phyloP scores from a whole-genome alignment of 2,797 vertebrate genomes.

The Neosilurus hyrtlii region DNA sequence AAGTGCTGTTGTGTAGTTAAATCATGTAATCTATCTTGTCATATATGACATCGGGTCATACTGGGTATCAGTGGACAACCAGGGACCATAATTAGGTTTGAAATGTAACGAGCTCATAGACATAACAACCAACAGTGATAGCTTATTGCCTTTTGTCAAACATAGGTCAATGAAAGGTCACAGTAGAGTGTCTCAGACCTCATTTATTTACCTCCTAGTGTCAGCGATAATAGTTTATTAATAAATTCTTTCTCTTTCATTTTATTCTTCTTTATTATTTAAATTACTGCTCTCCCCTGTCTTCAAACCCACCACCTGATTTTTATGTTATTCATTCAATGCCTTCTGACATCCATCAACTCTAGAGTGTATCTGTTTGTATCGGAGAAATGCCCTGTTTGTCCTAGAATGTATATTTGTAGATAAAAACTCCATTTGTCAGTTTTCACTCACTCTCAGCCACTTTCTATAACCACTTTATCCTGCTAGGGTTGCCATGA shows the following conservation, averaged over 20 bases:
- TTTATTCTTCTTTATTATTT: neutral
- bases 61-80: neutral
- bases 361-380: neutral
- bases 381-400: neutral
- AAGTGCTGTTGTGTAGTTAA: neutral
- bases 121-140: neutral
- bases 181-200: neutral
- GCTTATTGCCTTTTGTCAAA: neutral
- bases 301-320: neutral
- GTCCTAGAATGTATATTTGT: conserved; percentile 15
- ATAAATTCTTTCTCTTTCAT: neutral
- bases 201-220: neutral
- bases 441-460: neutral
- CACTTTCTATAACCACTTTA: neutral
- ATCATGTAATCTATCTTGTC: neutral
- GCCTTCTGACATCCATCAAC: neutral
- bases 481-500: neutral
- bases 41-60: neutral
- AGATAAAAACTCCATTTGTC: neutral
- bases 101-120: neutral
- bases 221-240: neutral
- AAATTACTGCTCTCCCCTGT: neutral
- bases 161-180: neutral
- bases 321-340: neutral
- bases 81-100: conserved; percentile 9